Percentiles rank a stretch among this genome's conserved stretches.
Conservation (phyloP, 2,888 invertebrate genomes). For the Drosophila lacicola region DNA sequence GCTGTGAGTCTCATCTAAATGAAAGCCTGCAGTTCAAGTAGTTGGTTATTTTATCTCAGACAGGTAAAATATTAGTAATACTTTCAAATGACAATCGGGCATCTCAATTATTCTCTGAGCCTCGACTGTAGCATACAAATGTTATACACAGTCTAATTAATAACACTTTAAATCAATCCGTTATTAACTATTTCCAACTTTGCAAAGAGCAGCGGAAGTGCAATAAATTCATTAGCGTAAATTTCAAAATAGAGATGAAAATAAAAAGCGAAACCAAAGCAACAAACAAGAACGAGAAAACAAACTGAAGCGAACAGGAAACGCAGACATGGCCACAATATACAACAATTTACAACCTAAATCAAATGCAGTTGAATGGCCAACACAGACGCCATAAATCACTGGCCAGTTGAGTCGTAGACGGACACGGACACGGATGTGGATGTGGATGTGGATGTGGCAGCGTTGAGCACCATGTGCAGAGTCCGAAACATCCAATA, state of each 20-base stretch:
- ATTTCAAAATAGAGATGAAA: slow-evolving; percentile 34
- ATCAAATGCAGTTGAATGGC: slow-evolving; percentile 82
- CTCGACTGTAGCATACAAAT: slow-evolving; percentile 1
- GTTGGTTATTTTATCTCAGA: too few species aligned
- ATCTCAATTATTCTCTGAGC: background rate
- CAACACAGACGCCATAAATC: slow-evolving; percentile 81
- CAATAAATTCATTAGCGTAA: slow-evolving; percentile 80
- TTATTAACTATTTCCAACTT: slow-evolving; percentile 39
- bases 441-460: slow-evolving; percentile 23
- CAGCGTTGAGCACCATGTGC: slow-evolving; percentile 37
- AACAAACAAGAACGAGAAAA: slow-evolving; percentile 36
- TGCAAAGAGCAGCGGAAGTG: slow-evolving; percentile 43
- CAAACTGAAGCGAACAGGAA: slow-evolving; percentile 65
- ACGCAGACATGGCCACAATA: slow-evolving; percentile 73
- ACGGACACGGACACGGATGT: slow-evolving; percentile 42
- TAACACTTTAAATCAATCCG: slow-evolving; percentile 54
- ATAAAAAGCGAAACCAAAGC: slow-evolving; percentile 3
- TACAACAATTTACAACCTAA: slow-evolving; percentile 81
- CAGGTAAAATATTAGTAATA: too few species aligned
- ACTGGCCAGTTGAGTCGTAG: slow-evolving; percentile 73
- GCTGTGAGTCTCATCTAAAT: slow-evolving; percentile 4
- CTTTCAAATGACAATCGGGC: too few species aligned
- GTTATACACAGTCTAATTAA: slow-evolving; percentile 41
- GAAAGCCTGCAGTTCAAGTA: too few species aligned
- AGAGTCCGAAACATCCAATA: slow-evolving; percentile 58